phyloP scores from a whole-genome alignment of 2,113 vertebrate genomes.

The Equus przewalskii region DNA sequence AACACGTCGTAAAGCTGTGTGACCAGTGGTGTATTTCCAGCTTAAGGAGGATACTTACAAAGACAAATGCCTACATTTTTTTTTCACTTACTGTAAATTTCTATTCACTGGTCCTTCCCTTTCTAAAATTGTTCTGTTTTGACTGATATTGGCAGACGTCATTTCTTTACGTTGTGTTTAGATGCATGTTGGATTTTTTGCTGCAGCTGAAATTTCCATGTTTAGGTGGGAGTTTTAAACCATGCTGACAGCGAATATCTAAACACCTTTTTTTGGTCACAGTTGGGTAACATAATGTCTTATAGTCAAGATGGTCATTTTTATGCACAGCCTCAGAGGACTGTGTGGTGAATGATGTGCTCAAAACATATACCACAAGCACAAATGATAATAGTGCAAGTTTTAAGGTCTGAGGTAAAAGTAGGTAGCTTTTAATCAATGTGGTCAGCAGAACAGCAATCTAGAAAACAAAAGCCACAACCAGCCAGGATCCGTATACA shows the following conservation, averaged over 20 bases:
- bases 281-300: conserved; percentile 35
- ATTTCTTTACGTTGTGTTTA: not conserved
- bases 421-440: not conserved
- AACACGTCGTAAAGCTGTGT: not conserved
- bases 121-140: conserved; percentile 25
- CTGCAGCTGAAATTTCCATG: conserved; percentile 44
- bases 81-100: not conserved
- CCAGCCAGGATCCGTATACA: not conserved
- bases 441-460: not conserved
- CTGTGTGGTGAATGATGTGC: not conserved
- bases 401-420: not conserved
- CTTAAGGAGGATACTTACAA: not conserved
- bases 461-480: not conserved
- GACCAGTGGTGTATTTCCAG: conserved; percentile 33
- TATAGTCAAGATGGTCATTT: conserved; percentile 41
- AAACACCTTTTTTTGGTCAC: conserved; percentile 61
- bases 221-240: conserved; percentile 51
- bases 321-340: conserved; percentile 47
- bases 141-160: not conserved
- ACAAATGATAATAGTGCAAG: not conserved
- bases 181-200: not conserved
- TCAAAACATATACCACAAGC: conserved; percentile 11
- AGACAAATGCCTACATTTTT: conserved; percentile 22
- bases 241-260: conserved; percentile 52
- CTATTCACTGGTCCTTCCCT: not conserved